A percentile compares a stretch with the other conserved stretches of the same genome.
Evolutionary conservation across 2,113 vertebrate species (phyloP).

Genomic region (Choloepus hoffmanni): DNA sequence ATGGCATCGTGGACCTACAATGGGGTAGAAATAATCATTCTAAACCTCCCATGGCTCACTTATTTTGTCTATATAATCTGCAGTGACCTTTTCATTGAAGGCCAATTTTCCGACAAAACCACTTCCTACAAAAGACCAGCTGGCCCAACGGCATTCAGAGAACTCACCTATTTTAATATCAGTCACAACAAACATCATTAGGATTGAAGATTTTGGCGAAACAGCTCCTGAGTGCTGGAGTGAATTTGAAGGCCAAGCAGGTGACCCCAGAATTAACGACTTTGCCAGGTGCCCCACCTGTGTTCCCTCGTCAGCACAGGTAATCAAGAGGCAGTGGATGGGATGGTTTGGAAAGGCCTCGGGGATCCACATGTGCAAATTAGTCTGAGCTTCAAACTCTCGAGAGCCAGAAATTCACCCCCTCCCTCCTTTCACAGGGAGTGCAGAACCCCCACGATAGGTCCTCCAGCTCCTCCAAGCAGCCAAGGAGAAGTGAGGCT

Average conservation of each 20-base stretch:
- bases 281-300: background rate
- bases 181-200: conserved; percentile 73
- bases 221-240: conserved; percentile 45
- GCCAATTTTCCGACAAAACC: conserved; percentile 77
- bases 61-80: conserved; percentile 74
- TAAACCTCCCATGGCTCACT: conserved; percentile 38
- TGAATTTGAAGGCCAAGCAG: conserved; percentile 39
- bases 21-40: conserved; percentile 66
- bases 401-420: conserved; percentile 13
- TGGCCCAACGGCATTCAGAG: conserved; percentile 40
- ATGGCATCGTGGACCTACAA: conserved; percentile 49
- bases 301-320: background rate
- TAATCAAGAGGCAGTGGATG: conserved; percentile 30
- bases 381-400: conserved; percentile 18
- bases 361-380: background rate
- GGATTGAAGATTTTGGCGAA: conserved; percentile 73
- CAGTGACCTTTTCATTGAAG: conserved; percentile 75
- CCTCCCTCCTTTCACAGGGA: background rate
- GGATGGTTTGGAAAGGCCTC: conserved; percentile 1
- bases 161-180: conserved; percentile 69
- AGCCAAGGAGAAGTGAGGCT: background rate
- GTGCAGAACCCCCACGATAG: background rate
- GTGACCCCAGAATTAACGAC: conserved; percentile 52
- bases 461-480: background rate
- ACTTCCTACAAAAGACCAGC: conserved; percentile 53